Evolutionary conservation across 2,797 vertebrate species (phyloP), one percentile per base, ranked within the genome.

Genomic region (Trichosurus vulpecula): DNA sequence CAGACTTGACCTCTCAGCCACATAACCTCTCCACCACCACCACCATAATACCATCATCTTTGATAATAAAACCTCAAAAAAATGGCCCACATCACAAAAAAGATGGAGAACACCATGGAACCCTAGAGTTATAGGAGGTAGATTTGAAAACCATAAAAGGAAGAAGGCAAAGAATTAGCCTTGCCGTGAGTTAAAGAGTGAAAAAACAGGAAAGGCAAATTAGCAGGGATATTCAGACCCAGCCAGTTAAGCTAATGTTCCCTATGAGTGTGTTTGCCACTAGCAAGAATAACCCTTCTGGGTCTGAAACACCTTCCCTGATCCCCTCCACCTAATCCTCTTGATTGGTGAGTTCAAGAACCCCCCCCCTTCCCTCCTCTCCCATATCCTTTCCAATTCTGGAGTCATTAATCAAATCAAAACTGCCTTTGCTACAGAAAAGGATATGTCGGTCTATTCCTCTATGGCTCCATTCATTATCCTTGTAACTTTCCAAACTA

Each of bases 301-400:
- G 6, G 2, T 74, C n/a, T 22, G 16, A 41, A 81, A 41, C 74
- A 81, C 19, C 16, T 81, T 19, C 16, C 61, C 61, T 81, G 6
- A 14, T 22, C 22, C 9, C 0, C 41, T 47, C 16, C 2, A 0
- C 9, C 41, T 8, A 11, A 11, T 4, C 41, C 8, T 27, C 19
- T 47, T 81, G 74, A 81, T 25, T 47, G 74, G 19, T 74, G 66
- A 74, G 3, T 81, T 47, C 25, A 81, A 81, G 74, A 81, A 25
- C n/a, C 9, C 6, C 35, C 8, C 30, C 31, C 12, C 19, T 5
- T 74, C 61, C 35, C 35, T n/a, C 58, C 4, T 74, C 16, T 74
- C n/a, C 19, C n/a, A 74, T n/a, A 81, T 81, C 31, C 8, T 81
- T 81, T 81, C 41, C 74, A 81, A 27, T 81, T 81, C 41, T 47